Conservation (phyloP, 1,140 invertebrate genomes). For the Dendroctonus valens region DNA sequence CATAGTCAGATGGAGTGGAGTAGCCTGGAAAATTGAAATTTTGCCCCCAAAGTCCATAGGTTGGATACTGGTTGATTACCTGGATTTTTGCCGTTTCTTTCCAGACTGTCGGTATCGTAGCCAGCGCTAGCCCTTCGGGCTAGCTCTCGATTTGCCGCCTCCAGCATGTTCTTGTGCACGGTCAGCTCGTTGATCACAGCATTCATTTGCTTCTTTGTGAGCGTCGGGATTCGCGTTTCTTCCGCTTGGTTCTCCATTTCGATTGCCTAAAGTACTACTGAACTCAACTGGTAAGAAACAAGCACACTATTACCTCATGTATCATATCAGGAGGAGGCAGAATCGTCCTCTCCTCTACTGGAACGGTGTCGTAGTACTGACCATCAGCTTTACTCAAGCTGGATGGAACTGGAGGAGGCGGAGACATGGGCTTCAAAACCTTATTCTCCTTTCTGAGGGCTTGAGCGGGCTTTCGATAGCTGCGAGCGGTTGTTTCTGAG, state of each 20-base stretch:
- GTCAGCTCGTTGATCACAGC: conserved; percentile 58
- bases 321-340: conserved; percentile 58
- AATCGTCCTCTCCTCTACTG: conserved; percentile 19
- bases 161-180: conserved; percentile 43
- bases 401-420: conserved; percentile 34
- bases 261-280: conserved; percentile 48
- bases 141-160: conserved; percentile 12
- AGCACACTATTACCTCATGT: conserved; percentile 50
- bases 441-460: conserved; percentile 16
- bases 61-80: neutral
- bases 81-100: conserved; percentile 55
- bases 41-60: conserved; percentile 13
- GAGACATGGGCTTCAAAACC: conserved; percentile 27
- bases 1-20: conserved; percentile 63
- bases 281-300: neutral
- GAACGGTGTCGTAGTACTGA: conserved; percentile 43
- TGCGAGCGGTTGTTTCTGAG: conserved; percentile 34
- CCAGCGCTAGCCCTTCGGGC: conserved; percentile 46
- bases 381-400: conserved; percentile 33
- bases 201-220: conserved; percentile 58
- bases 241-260: conserved; percentile 49
- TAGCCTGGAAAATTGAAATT: conserved; percentile 50
- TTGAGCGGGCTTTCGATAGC: neutral
- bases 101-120: conserved; percentile 78
- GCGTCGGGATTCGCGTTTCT: conserved; percentile 47